phyloP scores from a whole-genome alignment of 1,140 invertebrate species.

The Chlorops oryzae region DNA sequence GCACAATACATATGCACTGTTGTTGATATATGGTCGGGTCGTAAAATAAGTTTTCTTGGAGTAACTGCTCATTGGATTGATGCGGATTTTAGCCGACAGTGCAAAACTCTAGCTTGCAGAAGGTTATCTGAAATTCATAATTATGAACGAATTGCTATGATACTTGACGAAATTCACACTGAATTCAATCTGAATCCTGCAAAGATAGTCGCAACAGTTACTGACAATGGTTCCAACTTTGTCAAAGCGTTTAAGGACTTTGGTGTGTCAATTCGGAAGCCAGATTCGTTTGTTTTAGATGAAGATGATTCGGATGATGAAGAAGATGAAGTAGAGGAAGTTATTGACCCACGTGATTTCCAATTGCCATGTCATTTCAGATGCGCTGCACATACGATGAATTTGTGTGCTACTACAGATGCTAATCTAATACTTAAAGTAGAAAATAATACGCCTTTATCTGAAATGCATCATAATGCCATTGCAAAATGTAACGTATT shows the following conservation, averaged over 20 bases:
- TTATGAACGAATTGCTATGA: not conserved
- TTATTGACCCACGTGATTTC: not conserved
- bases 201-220: not conserved
- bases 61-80: not conserved
- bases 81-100: not conserved
- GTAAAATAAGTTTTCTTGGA: not conserved
- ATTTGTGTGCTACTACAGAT: not conserved
- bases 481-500: not conserved
- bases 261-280: too few relatives aligned
- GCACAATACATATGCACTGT: too few relatives aligned
- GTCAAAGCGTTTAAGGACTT: too few relatives aligned
- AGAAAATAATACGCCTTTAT: not conserved
- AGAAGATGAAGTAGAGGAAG: not conserved
- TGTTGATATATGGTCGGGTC: not conserved
- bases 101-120: not conserved
- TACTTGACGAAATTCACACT: not conserved
- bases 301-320: not conserved
- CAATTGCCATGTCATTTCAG: not conserved
- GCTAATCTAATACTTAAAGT: not conserved
- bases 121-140: not conserved
- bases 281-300: not conserved
- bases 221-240: too few relatives aligned
- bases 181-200: not conserved
- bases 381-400: not conserved
- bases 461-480: not conserved